These are phyloP conservation scores for Perdita meconis DNA, from an alignment of 2,888 invertebrate species.

Conservation along the genomic window DNA sequence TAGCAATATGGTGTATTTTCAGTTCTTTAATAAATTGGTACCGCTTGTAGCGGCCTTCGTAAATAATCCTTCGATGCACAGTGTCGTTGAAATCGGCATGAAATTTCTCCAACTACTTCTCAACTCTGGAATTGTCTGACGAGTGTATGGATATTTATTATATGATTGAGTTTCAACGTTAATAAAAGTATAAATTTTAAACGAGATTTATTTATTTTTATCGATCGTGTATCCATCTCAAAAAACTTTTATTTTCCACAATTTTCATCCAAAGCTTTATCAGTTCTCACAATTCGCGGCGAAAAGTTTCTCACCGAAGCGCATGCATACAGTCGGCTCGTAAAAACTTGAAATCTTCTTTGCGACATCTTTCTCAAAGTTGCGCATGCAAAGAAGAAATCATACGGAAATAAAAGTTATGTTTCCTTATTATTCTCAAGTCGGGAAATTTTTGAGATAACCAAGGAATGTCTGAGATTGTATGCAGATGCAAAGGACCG, in stretches of 20 bases:
- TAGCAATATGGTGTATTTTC: no score
- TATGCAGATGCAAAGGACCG: no score
- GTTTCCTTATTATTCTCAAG: no score
- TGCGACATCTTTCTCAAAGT: constrained; percentile 7
- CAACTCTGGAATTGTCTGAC: not conserved
- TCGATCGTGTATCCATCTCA: not conserved
- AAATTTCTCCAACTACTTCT: not conserved
- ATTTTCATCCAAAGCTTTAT: constrained; percentile 7
- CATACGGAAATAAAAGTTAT: not conserved
- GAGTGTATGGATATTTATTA: not conserved
- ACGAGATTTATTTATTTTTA: not conserved
- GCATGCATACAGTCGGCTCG: constrained; percentile 1
- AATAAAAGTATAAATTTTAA: not conserved
- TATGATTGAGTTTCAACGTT: not conserved
- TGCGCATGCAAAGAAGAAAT: constrained; percentile 1
- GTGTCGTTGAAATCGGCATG: not conserved
- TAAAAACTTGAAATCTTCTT: constrained; percentile 17
- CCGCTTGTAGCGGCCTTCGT: not conserved
- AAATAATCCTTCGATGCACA: not conserved
- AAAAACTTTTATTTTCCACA: constrained; percentile 4
- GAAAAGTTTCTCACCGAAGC: constrained; percentile 8
- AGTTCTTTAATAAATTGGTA: not conserved
- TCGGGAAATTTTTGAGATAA: no score
- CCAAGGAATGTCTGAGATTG: no score
- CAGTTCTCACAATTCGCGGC: not conserved